Conservation (phyloP, 2,888 invertebrate genomes). For the Automeris io region DNA sequence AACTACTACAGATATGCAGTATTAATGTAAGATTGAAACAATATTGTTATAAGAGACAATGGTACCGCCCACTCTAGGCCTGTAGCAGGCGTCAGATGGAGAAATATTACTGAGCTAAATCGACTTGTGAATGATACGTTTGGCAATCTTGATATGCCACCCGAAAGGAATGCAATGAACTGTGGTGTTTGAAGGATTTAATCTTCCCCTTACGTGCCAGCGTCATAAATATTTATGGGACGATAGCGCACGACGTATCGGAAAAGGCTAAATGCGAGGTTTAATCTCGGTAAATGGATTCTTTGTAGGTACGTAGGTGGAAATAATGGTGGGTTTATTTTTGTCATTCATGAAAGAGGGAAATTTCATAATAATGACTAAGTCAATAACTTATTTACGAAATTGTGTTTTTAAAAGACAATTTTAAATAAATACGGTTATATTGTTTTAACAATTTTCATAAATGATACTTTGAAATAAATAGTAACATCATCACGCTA, state of each 20-base stretch:
- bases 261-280: constrained; percentile 22
- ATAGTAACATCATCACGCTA: too few species aligned
- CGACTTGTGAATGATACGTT: background rate
- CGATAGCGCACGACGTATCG: constrained; percentile 24
- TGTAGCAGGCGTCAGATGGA: too few species aligned
- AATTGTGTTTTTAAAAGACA: too few species aligned
- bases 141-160: background rate
- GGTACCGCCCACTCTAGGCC: too few species aligned
- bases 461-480: too few species aligned
- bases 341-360: background rate
- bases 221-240: constrained; percentile 49
- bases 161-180: constrained; percentile 20
- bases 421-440: too few species aligned
- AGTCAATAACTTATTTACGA: too few species aligned
- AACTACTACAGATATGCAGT: too few species aligned
- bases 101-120: background rate
- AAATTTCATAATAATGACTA: too few species aligned
- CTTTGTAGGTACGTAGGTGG: constrained; percentile 7
- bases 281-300: constrained; percentile 11
- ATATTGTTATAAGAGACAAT: too few species aligned
- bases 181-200: constrained; percentile 33
- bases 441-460: too few species aligned
- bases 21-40: too few species aligned
- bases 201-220: constrained; percentile 25
- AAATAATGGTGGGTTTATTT: background rate